Conservation (phyloP, 2,113 vertebrate species). For the Beaufortia kweichowensis region DNA sequence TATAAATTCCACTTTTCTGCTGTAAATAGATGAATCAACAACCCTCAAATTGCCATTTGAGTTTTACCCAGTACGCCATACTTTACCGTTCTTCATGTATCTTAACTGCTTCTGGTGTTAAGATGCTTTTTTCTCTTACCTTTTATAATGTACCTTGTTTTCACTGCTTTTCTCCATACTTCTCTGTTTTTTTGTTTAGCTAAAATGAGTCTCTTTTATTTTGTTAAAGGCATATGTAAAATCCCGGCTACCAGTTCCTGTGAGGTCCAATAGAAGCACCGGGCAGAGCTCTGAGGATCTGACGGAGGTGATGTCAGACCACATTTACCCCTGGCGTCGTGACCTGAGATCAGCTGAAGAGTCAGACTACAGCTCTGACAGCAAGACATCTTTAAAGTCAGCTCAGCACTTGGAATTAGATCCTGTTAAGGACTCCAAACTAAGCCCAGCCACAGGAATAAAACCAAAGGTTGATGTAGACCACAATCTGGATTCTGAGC, state of each 20-base stretch:
- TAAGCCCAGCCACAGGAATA: not conserved
- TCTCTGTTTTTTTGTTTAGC: not conserved
- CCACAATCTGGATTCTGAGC: conserved; percentile 37
- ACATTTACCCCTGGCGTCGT: conserved; percentile 22
- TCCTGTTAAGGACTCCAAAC: conserved; percentile 18
- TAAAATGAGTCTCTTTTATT: not conserved
- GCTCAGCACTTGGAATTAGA: conserved; percentile 15
- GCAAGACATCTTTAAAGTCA: conserved; percentile 4
- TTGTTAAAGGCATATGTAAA: conserved; percentile 70
- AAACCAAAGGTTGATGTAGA: conserved; percentile 15
- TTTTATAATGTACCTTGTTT: not conserved
- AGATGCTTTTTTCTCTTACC: too few species aligned
- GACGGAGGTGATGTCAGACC: conserved; percentile 41
- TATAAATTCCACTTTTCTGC: not conserved
- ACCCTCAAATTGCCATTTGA: too few species aligned
- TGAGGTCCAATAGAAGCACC: conserved; percentile 63
- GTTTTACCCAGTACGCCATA: too few species aligned
- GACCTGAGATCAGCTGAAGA: not conserved
- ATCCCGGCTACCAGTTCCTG: conserved; percentile 82
- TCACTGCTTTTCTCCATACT: not conserved
- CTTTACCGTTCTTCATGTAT: too few species aligned
- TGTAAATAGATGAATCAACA: conserved; percentile 1
- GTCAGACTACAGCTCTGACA: conserved; percentile 40
- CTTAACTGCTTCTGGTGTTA: too few species aligned
- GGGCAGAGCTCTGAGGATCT: conserved; percentile 44